Evolutionary conservation across 2,797 vertebrate genomes (phyloP).

Genomic region (Micrastur ruficollis): DNA sequence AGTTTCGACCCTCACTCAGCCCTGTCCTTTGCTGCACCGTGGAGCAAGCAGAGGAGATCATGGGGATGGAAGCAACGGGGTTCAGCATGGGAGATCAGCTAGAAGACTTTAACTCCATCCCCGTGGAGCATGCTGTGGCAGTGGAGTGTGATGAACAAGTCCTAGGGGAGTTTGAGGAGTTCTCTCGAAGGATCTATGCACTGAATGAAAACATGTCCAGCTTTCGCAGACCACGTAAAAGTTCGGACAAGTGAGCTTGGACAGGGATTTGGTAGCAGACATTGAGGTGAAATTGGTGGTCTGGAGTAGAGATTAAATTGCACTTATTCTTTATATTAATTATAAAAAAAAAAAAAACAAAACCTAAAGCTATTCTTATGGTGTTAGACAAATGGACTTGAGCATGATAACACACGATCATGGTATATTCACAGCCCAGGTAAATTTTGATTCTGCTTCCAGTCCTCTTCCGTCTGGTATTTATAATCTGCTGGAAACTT

Average conservation of each 20-base stretch:
- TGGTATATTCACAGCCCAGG: conserved; percentile 50
- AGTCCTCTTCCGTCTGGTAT: conserved; percentile 43
- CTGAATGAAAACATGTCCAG: conserved; percentile 93
- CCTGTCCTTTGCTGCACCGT: conserved; percentile 84
- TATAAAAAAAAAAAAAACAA: conserved; percentile 59
- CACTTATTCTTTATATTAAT: conserved; percentile 86
- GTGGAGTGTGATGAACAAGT: conserved; percentile 98
- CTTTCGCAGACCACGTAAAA: conserved; percentile 91
- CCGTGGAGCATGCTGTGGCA: conserved; percentile 92
- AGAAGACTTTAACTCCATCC: conserved; percentile 90
- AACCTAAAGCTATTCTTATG: conserved; percentile 67
- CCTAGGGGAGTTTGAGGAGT: conserved; percentile 95
- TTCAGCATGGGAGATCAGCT: conserved; percentile 80
- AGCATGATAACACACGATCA: conserved; percentile 36
- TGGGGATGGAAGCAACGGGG: conserved; percentile 90
- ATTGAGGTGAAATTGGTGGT: background rate
- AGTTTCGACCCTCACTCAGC: background rate
- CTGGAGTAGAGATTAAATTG: conserved; percentile 77
- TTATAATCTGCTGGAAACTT: background rate
- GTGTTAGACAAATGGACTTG: conserved; percentile 45
- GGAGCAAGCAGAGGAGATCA: conserved; percentile 95
- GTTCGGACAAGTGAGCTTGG: conserved; percentile 89
- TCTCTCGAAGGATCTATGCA: conserved; percentile 95
- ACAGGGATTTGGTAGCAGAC: background rate
- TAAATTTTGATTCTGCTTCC: conserved; percentile 53